Percentiles rank a stretch among this genome's conserved stretches.
phyloP scores from a whole-genome alignment of 2,888 invertebrate species.

The Zootermopsis nevadensis region DNA sequence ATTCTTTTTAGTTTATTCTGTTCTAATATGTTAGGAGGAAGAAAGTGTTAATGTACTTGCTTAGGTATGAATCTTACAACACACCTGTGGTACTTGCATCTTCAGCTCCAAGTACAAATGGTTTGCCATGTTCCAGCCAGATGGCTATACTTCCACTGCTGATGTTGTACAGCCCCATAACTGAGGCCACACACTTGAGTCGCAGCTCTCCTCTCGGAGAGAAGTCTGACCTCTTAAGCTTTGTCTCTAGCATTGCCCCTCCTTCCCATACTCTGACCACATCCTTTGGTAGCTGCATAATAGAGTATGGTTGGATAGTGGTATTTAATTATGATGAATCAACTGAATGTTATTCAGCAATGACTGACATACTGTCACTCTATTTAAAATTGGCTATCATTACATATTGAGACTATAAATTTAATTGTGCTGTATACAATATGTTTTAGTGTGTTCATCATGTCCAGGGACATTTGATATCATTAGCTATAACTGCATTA shows the following conservation, averaged over 20 bases:
- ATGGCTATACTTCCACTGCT: conserved; percentile 47
- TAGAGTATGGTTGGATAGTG: too few relatives aligned
- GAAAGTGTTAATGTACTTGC: neutral
- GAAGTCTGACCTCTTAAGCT: conserved; percentile 37
- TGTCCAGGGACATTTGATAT: too few relatives aligned
- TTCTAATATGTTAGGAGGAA: neutral
- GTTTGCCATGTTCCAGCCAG: conserved; percentile 31
- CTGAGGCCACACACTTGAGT: conserved; percentile 47
- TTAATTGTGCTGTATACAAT: too few relatives aligned
- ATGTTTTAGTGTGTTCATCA: too few relatives aligned
- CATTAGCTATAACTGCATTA: too few relatives aligned
- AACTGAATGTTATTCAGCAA: too few relatives aligned
- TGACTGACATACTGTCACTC: too few relatives aligned
- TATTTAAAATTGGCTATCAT: too few relatives aligned
- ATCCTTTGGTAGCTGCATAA: conserved; percentile 37
- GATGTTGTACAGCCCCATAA: conserved; percentile 41
- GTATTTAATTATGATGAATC: too few relatives aligned
- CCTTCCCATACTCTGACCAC: conserved; percentile 33
- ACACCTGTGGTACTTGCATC: neutral
- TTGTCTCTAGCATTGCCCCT: conserved; percentile 43
- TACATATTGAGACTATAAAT: too few relatives aligned
- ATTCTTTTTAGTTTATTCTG: neutral
- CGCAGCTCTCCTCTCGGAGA: conserved; percentile 44
- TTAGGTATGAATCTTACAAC: neutral
- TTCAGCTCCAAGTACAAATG: neutral